These are phyloP conservation scores for Drosophila anomalipes DNA, from an alignment of 2,888 invertebrate genomes.

Conservation along the genomic window DNA sequence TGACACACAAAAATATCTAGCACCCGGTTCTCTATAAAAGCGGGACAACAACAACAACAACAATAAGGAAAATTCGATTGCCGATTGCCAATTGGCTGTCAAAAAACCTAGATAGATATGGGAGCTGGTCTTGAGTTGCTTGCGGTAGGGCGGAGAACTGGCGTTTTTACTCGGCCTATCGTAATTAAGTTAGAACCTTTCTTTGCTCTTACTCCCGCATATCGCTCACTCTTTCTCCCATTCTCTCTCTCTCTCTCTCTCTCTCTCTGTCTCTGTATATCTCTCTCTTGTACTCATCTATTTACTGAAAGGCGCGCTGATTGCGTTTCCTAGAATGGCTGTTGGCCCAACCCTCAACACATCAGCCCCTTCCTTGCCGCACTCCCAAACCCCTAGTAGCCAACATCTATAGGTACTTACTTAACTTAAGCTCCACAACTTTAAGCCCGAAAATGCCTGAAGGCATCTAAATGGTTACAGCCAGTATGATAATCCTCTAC, in stretches of 20 bases:
- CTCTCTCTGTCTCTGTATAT: neutral
- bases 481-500: conserved; percentile 25
- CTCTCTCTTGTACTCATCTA: neutral
- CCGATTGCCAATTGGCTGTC: conserved; percentile 66
- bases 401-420: conserved; percentile 43
- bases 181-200: conserved; percentile 79
- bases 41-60: conserved; percentile 4
- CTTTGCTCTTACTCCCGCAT: conserved; percentile 24
- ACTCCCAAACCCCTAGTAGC: neutral
- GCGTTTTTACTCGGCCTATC: conserved; percentile 25
- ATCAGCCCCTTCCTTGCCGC: neutral
- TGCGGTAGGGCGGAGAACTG: neutral
- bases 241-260: neutral
- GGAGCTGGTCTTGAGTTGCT: neutral
- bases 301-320: conserved; percentile 59
- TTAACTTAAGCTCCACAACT: conserved; percentile 51
- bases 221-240: neutral
- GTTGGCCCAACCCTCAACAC: conserved; percentile 29
- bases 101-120: conserved; percentile 16
- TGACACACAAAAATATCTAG: conserved; percentile 31
- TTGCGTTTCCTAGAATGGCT: conserved; percentile 62
- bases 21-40: neutral
- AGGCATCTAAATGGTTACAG: conserved; percentile 31
- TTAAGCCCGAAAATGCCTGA: conserved; percentile 27
- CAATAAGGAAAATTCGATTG: conserved; percentile 52